Evolutionary conservation across 2,797 vertebrate species (phyloP).

Genomic region (Gadopsis bispinosus): DNA sequence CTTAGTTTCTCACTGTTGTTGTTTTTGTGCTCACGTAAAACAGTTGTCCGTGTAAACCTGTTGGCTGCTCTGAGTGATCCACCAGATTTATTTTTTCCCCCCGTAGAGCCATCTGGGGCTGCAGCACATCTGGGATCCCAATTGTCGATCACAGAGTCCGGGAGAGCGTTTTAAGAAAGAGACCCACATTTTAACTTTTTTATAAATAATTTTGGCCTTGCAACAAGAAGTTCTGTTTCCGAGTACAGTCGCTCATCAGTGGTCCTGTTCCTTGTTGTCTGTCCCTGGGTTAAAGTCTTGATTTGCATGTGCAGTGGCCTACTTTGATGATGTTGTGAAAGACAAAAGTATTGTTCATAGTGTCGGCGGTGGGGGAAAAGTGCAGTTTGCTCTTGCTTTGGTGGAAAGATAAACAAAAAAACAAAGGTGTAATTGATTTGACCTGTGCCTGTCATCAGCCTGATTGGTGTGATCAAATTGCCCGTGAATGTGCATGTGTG

Average conservation of each 20-base stretch:
- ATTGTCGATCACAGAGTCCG: slow-evolving; percentile 39
- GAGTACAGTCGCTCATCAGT: slow-evolving; percentile 21
- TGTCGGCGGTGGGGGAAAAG: slow-evolving; percentile 10
- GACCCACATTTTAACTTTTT: slow-evolving; percentile 24
- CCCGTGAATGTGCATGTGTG: slow-evolving; percentile 28
- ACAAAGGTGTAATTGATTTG: slow-evolving; percentile 17
- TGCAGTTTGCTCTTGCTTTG: slow-evolving; percentile 14
- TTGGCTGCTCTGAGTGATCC: slow-evolving; percentile 60
- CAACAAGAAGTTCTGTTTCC: slow-evolving; percentile 40
- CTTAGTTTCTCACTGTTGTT: neutral
- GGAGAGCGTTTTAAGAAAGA: slow-evolving; percentile 3
- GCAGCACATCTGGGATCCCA: slow-evolving; percentile 64
- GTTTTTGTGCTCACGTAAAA: slow-evolving; percentile 13
- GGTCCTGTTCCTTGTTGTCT: neutral
- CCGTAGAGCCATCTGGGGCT: slow-evolving; percentile 59
- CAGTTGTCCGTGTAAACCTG: slow-evolving; percentile 40
- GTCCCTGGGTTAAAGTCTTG: neutral
- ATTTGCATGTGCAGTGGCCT: neutral
- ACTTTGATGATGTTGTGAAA: neutral
- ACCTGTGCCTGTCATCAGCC: slow-evolving; percentile 26
- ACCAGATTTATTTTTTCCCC: slow-evolving; percentile 58
- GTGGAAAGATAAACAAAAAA: slow-evolving; percentile 14
- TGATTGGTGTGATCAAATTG: slow-evolving; percentile 28
- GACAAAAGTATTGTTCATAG: neutral
- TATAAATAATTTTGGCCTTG: slow-evolving; percentile 43